These are phyloP conservation scores for Zaprionus gabonicus DNA, from an alignment of 1,140 invertebrate species.

Conservation along the genomic window DNA sequence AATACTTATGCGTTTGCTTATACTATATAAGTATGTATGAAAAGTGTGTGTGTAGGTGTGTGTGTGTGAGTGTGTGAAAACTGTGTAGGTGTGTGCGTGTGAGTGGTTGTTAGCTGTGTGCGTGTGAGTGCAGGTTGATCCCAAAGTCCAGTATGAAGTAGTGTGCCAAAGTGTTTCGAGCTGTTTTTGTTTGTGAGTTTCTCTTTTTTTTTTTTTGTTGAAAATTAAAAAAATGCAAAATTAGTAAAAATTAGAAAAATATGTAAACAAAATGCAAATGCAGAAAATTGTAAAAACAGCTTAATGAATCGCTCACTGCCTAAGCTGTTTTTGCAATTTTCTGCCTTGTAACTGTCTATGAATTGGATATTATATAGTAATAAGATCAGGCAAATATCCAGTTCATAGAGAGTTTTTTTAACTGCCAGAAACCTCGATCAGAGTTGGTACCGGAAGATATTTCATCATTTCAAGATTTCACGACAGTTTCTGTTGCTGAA, in stretches of 20 bases:
- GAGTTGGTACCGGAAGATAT: constrained; percentile 42
- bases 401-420: constrained; percentile 1
- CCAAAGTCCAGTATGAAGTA: constrained; percentile 70
- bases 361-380: constrained; percentile 4
- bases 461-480: constrained; percentile 23
- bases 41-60: constrained; percentile 21
- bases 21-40: constrained; percentile 25
- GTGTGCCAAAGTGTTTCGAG: constrained; percentile 32
- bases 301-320: background rate
- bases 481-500: constrained; percentile 5
- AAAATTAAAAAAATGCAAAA: constrained; percentile 67
- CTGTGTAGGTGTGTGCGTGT: background rate
- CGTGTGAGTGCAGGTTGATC: constrained; percentile 40
- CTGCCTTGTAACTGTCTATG: constrained; percentile 14
- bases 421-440: constrained; percentile 49
- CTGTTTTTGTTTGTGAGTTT: constrained; percentile 51
- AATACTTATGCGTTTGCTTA: constrained; percentile 31
- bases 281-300: constrained; percentile 49
- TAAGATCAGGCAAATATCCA: background rate
- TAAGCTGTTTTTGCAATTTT: constrained; percentile 48
- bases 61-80: too few species aligned
- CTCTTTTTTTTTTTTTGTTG: constrained; percentile 51
- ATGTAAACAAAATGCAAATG: constrained; percentile 22
- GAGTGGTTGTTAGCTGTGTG: constrained; percentile 11
- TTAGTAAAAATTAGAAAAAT: constrained; percentile 60